Conservation (phyloP, 2,888 invertebrate species). For the Trilocha varians region DNA sequence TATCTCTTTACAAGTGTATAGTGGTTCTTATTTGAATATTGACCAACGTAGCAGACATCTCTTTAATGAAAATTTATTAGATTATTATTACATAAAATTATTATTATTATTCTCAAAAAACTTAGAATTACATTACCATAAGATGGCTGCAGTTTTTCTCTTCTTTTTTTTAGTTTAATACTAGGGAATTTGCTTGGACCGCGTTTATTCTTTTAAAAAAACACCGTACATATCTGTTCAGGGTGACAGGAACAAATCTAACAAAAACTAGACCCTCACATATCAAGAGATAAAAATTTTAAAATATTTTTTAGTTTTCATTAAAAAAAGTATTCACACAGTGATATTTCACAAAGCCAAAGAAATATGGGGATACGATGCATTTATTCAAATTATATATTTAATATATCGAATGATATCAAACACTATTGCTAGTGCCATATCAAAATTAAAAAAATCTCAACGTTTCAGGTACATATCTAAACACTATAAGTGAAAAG, state of each 20-base stretch:
- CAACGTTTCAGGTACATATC: constrained; percentile 32
- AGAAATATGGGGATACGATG: constrained; percentile 50
- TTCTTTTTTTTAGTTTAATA: constrained; percentile 65
- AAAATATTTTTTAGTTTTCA: constrained; percentile 18
- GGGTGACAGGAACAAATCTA: constrained; percentile 40
- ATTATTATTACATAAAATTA: constrained; percentile 46
- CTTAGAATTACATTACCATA: constrained; percentile 65
- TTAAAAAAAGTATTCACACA: constrained; percentile 54
- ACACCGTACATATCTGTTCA: constrained; percentile 58
- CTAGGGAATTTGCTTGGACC: constrained; percentile 61
- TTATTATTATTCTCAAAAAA: constrained; percentile 52
- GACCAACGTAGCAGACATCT: constrained; percentile 72
- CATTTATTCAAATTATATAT: constrained; percentile 52
- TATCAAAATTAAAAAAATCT: constrained; percentile 27
- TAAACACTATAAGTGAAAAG: constrained; percentile 36
- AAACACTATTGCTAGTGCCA: constrained; percentile 32
- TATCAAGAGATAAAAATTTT: constrained; percentile 58
- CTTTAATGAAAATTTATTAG: constrained; percentile 72
- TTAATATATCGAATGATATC: constrained; percentile 7
- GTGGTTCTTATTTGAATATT: constrained; percentile 71
- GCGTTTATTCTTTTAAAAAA: constrained; percentile 29
- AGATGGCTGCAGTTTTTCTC: constrained; percentile 70
- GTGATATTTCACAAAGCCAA: constrained; percentile 72
- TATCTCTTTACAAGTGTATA: constrained; percentile 74
- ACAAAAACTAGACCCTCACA: constrained; percentile 43